These are phyloP conservation scores for Progne subis DNA, from an alignment of 2,113 vertebrate species.

Conservation along the genomic window DNA sequence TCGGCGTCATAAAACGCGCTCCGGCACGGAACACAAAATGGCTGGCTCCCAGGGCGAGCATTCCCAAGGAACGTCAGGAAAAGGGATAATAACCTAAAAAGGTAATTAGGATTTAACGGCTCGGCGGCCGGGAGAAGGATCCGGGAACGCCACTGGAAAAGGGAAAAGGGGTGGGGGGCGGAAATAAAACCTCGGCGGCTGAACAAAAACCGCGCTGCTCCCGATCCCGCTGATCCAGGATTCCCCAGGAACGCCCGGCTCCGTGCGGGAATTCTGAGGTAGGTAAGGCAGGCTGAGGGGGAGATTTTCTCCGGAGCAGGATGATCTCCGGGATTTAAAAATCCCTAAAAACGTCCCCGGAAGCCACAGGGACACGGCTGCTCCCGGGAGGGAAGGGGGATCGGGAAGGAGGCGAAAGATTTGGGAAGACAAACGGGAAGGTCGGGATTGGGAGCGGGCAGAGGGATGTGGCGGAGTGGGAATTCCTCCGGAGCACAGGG, in stretches of 20 bases:
- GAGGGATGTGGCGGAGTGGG: accelerated
- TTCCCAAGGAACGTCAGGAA: constrained; percentile 43
- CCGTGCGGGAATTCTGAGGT: background rate
- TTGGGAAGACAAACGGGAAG: background rate
- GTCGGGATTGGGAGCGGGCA: background rate
- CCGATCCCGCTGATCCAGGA: background rate
- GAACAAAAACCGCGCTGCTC: background rate
- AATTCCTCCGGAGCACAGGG: background rate
- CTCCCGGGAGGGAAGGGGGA: background rate
- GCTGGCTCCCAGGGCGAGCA: constrained; percentile 27
- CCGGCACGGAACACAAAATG: constrained; percentile 48
- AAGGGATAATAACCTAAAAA: constrained; percentile 39
- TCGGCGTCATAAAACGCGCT: background rate
- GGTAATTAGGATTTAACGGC: constrained; percentile 35
- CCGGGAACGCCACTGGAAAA: background rate
- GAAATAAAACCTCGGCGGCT: background rate
- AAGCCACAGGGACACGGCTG: background rate
- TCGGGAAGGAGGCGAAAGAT: accelerated
- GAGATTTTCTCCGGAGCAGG: background rate
- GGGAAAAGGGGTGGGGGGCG: background rate
- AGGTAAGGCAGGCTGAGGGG: background rate
- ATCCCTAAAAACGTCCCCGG: accelerated
- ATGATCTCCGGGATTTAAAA: background rate
- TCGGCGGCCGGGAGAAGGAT: background rate
- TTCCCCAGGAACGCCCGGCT: background rate